phyloP scores from a whole-genome alignment of 2,888 invertebrate genomes.

The Rotaria socialis region DNA sequence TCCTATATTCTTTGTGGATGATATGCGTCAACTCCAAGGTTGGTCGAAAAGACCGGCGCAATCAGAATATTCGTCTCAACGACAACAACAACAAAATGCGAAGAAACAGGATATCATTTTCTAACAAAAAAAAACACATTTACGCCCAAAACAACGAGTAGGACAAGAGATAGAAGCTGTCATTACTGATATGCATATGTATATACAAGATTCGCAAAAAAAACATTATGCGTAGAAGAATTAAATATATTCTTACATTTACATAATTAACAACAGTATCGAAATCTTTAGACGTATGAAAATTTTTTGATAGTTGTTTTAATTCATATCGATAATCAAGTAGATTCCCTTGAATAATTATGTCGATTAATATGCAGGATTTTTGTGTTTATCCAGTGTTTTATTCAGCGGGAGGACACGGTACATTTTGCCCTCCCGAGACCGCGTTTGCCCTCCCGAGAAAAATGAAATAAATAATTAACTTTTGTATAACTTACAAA shows the following conservation, averaged over 20 bases:
- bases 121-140: neutral
- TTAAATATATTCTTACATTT: neutral
- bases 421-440: too few species aligned
- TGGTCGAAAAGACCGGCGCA: neutral
- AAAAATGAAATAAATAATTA: too few species aligned
- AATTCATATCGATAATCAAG: slow-evolving; percentile 21
- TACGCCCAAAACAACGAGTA: neutral
- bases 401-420: too few species aligned
- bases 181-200: neutral
- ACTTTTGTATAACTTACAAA: too few species aligned
- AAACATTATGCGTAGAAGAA: neutral
- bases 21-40: neutral
- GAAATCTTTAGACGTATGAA: neutral
- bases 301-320: neutral
- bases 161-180: neutral
- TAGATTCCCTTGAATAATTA: neutral
- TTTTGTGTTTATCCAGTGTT: too few species aligned
- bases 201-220: neutral
- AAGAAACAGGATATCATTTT: neutral
- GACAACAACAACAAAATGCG: neutral
- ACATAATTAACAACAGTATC: neutral
- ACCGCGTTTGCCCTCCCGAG: too few species aligned
- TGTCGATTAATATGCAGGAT: neutral
- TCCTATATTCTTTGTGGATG: neutral
- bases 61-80: neutral